phyloP scores from a whole-genome alignment of 2,113 vertebrate species.

The Tragelaphus imberbis region DNA sequence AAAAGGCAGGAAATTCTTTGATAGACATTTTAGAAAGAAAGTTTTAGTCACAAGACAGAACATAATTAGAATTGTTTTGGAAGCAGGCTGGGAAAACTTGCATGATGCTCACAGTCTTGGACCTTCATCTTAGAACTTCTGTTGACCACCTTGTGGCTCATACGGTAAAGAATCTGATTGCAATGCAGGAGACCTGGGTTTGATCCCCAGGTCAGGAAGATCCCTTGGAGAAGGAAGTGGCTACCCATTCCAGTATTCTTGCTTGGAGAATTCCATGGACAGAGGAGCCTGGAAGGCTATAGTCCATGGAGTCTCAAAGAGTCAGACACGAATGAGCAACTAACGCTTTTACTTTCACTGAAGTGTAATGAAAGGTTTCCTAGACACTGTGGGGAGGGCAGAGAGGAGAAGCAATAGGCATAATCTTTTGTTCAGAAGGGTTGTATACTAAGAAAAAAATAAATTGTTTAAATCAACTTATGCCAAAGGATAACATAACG shows the following conservation, averaged over 20 bases:
- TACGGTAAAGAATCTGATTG: not conserved
- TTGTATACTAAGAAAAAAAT: not conserved
- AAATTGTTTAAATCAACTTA: not conserved
- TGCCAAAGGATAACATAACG: not conserved
- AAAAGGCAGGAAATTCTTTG: conserved; percentile 4
- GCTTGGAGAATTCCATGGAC: not conserved
- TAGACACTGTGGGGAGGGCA: not conserved
- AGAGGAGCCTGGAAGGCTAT: not conserved
- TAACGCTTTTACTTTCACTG: not conserved
- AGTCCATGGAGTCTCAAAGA: not conserved
- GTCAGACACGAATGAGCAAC: not conserved
- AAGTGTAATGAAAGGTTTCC: not conserved
- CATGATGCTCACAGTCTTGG: not conserved
- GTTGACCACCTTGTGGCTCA: not conserved
- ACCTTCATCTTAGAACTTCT: not conserved
- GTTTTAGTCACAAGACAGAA: not conserved
- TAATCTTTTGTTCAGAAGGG: not conserved
- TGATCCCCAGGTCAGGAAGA: not conserved
- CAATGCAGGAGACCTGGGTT: not conserved
- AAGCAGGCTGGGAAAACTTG: not conserved
- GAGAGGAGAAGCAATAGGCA: not conserved
- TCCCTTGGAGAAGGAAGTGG: not conserved
- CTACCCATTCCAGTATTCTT: not conserved
- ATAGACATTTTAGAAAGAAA: not conserved
- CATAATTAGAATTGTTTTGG: not conserved